A percentile compares a stretch with the other conserved stretches of the same genome.
Conservation (phyloP, 2,113 vertebrate genomes). For the Craseonycteris thonglongyai region DNA sequence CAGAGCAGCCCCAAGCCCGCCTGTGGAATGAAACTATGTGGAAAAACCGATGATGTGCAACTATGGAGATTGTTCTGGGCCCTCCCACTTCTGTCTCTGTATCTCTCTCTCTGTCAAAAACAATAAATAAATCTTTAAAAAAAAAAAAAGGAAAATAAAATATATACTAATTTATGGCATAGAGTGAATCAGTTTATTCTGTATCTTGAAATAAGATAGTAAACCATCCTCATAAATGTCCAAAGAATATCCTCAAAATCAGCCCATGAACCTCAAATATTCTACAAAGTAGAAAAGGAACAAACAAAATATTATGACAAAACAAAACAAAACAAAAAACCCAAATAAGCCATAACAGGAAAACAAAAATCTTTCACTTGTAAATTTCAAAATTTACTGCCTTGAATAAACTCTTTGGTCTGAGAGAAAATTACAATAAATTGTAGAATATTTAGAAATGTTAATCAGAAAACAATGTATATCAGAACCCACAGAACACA, state of each 20-base stretch:
- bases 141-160: not conserved
- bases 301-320: not conserved
- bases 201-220: not conserved
- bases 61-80: too few species aligned
- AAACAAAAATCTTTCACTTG: not conserved
- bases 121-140: too few species aligned
- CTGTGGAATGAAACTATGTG: too few species aligned
- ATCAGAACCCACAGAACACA: not conserved
- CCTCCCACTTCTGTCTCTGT: too few species aligned
- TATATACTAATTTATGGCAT: not conserved
- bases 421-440: slow-evolving; percentile 11
- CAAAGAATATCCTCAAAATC: slow-evolving; percentile 16
- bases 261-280: not conserved
- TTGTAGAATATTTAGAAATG: not conserved
- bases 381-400: not conserved
- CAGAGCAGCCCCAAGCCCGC: too few species aligned
- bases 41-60: too few species aligned
- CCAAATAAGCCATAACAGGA: not conserved
- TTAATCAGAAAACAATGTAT: not conserved
- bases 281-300: not conserved
- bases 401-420: not conserved
- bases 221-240: not conserved
- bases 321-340: not conserved
- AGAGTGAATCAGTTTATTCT: not conserved
- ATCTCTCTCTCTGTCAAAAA: too few species aligned